Conservation (phyloP, 1,140 invertebrate genomes). For the Neelides sp. region DNA sequence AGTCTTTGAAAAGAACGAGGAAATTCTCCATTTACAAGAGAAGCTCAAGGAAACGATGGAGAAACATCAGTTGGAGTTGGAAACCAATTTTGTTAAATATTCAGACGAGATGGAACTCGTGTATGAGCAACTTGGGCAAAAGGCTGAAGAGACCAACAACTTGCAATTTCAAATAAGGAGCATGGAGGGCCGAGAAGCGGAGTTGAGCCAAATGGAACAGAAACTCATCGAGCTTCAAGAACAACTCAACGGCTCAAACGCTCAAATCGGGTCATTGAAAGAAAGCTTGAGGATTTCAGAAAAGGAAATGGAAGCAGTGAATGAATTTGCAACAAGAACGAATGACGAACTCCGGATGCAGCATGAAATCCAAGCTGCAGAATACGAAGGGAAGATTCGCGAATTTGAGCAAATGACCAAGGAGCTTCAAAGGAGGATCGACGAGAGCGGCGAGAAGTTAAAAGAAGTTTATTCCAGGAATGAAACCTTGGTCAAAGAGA, state of each 20-base stretch:
- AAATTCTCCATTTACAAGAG: conserved; percentile 5
- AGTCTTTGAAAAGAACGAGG: conserved; percentile 37
- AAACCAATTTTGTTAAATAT: conserved; percentile 39
- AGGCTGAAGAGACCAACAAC: conserved; percentile 62
- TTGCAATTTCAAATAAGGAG: conserved; percentile 51
- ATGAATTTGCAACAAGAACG: no score
- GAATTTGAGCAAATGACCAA: no score
- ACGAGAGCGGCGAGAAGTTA: no score
- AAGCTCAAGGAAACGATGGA: conserved; percentile 7
- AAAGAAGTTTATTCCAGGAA: no score
- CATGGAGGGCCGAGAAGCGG: conserved; percentile 39
- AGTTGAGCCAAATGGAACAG: neutral
- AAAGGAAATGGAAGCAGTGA: no score
- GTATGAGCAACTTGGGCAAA: conserved; percentile 51
- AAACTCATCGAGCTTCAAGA: neutral
- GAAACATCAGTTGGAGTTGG: conserved; percentile 30
- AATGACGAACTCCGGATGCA: no score
- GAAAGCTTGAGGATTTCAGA: no score
- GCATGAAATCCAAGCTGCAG: no score
- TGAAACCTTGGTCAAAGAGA: no score
- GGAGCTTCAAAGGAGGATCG: no score
- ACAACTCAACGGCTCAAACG: neutral
- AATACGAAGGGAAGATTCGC: no score
- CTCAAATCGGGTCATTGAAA: no score
- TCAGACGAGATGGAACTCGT: conserved; percentile 45